phyloP scores from a whole-genome alignment of 1,140 invertebrate species.

The Pararge aegeria region DNA sequence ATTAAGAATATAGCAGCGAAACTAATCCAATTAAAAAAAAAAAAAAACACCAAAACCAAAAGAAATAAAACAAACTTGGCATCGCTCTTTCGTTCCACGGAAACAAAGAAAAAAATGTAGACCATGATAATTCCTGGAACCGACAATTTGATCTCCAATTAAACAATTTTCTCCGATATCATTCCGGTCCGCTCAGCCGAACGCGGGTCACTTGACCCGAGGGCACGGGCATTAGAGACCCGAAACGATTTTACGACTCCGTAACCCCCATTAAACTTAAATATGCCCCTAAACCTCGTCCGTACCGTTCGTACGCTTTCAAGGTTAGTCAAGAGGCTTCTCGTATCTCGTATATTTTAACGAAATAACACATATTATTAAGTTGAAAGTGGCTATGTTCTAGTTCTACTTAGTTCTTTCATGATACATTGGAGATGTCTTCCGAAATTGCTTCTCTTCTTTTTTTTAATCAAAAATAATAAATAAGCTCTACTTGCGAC shows the following conservation, averaged over 20 bases:
- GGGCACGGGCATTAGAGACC: slow-evolving; percentile 64
- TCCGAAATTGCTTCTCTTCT: no score
- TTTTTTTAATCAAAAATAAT: no score
- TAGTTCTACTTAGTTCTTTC: no score
- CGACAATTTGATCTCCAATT: slow-evolving; percentile 70
- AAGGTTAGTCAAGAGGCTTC: slow-evolving; percentile 39
- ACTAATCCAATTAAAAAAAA: no score
- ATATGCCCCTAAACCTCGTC: slow-evolving; percentile 67
- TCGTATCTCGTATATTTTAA: no score
- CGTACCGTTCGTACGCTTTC: slow-evolving; percentile 16
- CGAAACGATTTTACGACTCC: slow-evolving; percentile 52
- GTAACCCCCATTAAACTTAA: slow-evolving; percentile 75
- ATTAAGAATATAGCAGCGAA: no score
- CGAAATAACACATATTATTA: no score
- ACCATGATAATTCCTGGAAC: slow-evolving; percentile 24
- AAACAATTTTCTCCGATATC: slow-evolving; percentile 75
- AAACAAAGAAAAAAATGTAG: slow-evolving; percentile 15
- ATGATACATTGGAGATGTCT: no score
- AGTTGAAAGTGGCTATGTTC: no score
- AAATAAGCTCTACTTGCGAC: no score
- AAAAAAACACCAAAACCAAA: neutral
- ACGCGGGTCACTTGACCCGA: slow-evolving; percentile 63
- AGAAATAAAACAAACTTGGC: neutral
- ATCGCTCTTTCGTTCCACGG: neutral
- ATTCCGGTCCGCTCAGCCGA: slow-evolving; percentile 56